These are phyloP conservation scores for Drosophila funebris DNA, from an alignment of 1,140 invertebrate genomes.

Conservation along the genomic window DNA sequence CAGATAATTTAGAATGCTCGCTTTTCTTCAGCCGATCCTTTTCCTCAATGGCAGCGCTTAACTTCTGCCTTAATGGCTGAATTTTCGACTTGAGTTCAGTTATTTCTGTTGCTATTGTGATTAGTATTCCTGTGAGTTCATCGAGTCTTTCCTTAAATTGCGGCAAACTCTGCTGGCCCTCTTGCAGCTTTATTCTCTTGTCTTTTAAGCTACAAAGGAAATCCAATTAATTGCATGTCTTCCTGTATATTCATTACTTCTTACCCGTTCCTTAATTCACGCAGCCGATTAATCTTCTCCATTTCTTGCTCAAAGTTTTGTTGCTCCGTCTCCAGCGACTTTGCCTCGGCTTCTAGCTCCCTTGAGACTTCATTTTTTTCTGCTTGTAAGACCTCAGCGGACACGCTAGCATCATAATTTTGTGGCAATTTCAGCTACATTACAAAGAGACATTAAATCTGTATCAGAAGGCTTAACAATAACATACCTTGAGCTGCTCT, in stretches of 20 bases:
- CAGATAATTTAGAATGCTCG: conserved; percentile 71
- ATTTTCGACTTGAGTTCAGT: conserved; percentile 81
- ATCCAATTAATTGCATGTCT: background rate
- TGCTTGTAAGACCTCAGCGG: conserved; percentile 66
- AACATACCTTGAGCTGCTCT: conserved; percentile 58
- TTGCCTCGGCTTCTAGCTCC: conserved; percentile 62
- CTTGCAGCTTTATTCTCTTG: conserved; percentile 73
- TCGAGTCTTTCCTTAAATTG: conserved; percentile 73
- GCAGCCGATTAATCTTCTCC: conserved; percentile 70
- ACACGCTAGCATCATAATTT: conserved; percentile 61
- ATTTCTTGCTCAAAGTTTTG: conserved; percentile 85
- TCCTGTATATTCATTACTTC: background rate
- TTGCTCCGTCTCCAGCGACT: conserved; percentile 84
- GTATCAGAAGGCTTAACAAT: background rate
- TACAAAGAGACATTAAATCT: background rate
- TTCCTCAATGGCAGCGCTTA: conserved; percentile 76
- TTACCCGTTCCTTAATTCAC: conserved; percentile 61
- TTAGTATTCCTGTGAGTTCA: conserved; percentile 66
- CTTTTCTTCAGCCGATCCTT: conserved; percentile 84
- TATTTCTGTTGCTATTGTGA: conserved; percentile 82
- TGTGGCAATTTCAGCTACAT: conserved; percentile 65
- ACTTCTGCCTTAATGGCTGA: conserved; percentile 80
- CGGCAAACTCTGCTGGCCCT: conserved; percentile 79
- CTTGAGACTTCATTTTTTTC: conserved; percentile 66
- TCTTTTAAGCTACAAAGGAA: conserved; percentile 59